A percentile compares a stretch with the other conserved stretches of the same genome.
Evolutionary conservation across 1,140 invertebrate species (phyloP).

Genomic region (Pachypeltis micranthus): DNA sequence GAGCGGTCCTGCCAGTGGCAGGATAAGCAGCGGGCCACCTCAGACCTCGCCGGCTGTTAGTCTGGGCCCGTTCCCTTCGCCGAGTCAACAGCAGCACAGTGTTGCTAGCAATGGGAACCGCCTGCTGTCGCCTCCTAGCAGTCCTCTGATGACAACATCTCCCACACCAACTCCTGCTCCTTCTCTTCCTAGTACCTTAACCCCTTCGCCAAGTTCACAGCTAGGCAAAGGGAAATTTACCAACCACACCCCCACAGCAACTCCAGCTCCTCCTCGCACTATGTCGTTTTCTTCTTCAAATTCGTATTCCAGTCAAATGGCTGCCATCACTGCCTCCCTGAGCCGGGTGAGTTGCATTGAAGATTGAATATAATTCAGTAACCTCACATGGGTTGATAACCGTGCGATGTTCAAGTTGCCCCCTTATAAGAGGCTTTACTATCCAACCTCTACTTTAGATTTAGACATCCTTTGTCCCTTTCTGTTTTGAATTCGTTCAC

Average conservation of each 20-base stretch:
- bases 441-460: too few species aligned
- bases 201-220: conserved; percentile 8
- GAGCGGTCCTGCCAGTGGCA: background rate
- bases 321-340: conserved; percentile 51
- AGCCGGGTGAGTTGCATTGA: conserved; percentile 29
- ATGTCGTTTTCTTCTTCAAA: conserved; percentile 28
- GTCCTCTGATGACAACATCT: conserved; percentile 32
- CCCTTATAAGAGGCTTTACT: too few species aligned
- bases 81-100: conserved; percentile 31
- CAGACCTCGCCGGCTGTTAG: conserved; percentile 27
- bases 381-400: too few species aligned
- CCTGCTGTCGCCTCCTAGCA: conserved; percentile 33
- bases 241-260: conserved; percentile 3
- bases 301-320: conserved; percentile 54
- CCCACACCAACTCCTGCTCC: conserved; percentile 7
- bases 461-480: too few species aligned
- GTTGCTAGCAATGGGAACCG: conserved; percentile 25
- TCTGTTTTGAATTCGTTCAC: too few species aligned
- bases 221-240: conserved; percentile 11
- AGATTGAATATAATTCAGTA: too few species aligned
- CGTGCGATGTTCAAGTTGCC: too few species aligned
- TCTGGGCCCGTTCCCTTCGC: conserved; percentile 28
- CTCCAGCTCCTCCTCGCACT: conserved; percentile 5
- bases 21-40: conserved; percentile 14
- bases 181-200: conserved; percentile 2